Percentiles rank a stretch among this genome's conserved stretches.
These are phyloP conservation scores for Leptopilina syphax DNA, from an alignment of 2,888 invertebrate genomes.

Conservation along the genomic window DNA sequence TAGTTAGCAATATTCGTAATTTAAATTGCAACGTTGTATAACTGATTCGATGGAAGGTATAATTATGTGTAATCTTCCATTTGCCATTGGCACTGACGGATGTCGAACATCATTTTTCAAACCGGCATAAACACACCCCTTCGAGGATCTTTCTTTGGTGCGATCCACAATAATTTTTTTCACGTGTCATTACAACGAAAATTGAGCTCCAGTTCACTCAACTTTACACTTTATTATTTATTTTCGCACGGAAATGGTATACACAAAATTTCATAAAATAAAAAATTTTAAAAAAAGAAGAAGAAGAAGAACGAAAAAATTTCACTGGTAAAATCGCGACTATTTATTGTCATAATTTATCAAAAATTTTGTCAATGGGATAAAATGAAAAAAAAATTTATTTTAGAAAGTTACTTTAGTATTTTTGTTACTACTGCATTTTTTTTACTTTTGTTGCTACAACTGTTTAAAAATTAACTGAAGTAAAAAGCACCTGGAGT, in stretches of 20 bases:
- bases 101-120: slow-evolving; percentile 26
- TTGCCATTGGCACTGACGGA: slow-evolving; percentile 28
- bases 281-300: too few species aligned
- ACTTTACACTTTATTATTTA: slow-evolving; percentile 17
- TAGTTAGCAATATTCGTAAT: slow-evolving; percentile 8
- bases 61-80: slow-evolving; percentile 28
- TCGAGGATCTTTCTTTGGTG: background rate
- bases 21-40: slow-evolving; percentile 7
- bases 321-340: too few species aligned
- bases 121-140: slow-evolving; percentile 14
- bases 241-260: background rate
- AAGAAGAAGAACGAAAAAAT: too few species aligned
- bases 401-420: too few species aligned
- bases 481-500: too few species aligned
- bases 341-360: too few species aligned
- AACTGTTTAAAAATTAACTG: too few species aligned
- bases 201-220: slow-evolving; percentile 10
- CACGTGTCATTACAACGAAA: slow-evolving; percentile 1
- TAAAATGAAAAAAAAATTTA: too few species aligned
- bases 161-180: slow-evolving; percentile 6
- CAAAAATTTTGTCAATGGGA: too few species aligned
- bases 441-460: too few species aligned
- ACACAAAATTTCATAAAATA: background rate
- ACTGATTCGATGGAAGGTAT: background rate
- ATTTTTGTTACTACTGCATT: too few species aligned